phyloP scores from a whole-genome alignment of 2,888 invertebrate species.

The Rhamphomyia laevipes region DNA sequence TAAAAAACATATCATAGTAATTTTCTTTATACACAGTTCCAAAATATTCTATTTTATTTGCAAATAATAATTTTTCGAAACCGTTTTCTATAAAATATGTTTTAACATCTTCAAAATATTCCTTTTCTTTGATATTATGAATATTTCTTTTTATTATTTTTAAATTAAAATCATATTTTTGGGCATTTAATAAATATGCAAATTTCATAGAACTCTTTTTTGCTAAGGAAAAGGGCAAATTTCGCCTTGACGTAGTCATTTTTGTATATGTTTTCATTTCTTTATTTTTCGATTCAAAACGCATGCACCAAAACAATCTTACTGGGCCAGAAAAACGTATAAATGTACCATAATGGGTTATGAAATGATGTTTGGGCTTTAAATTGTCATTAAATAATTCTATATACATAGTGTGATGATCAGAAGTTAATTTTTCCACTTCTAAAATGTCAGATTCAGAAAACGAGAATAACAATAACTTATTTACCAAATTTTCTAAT shows the following conservation, averaged over 20 bases:
- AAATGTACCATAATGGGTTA: conserved; percentile 8
- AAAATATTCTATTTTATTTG: too few species aligned
- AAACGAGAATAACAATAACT: not conserved
- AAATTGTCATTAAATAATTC: conserved; percentile 8
- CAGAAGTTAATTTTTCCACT: not conserved
- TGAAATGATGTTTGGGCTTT: conserved; percentile 9
- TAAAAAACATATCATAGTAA: too few species aligned
- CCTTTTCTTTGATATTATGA: too few species aligned
- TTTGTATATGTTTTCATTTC: conserved; percentile 4
- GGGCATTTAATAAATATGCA: not conserved
- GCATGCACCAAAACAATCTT: conserved; percentile 11
- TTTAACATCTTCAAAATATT: too few species aligned
- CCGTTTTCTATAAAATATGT: too few species aligned
- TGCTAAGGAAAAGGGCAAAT: not conserved
- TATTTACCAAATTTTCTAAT: not conserved
- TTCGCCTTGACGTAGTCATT: not conserved
- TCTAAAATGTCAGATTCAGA: not conserved
- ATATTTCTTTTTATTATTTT: too few species aligned
- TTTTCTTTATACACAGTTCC: too few species aligned
- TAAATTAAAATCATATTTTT: too few species aligned
- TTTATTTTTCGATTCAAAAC: conserved; percentile 10
- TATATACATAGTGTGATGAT: conserved; percentile 7
- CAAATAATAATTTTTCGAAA: too few species aligned
- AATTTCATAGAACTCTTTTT: not conserved
- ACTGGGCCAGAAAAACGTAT: conserved; percentile 6